Base-by-base conservation (phyloP, 2,888 invertebrate genomes). In the Cryptus armator region DNA sequence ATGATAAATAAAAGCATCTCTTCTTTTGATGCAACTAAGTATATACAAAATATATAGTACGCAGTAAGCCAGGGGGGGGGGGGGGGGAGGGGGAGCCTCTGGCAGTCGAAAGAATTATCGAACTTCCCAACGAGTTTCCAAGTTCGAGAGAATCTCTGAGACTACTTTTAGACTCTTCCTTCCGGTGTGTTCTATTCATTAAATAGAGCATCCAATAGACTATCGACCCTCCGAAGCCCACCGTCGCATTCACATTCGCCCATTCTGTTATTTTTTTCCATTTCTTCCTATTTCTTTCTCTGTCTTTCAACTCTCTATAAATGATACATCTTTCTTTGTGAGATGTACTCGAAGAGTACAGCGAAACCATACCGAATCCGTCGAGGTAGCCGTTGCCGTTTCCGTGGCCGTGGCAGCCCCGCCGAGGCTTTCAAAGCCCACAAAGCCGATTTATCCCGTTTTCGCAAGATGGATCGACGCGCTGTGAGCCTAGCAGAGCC, bases 391-490 rank as follows among this genome's bases (percentile, higher is more conserved):
- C 62, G 75, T 72, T 24, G 56, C 67, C 53, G 64, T 71, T 75
- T 62, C 66, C 67, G 62, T 51, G 74, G 56, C 64, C 80, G 64
- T 79, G 51, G 51, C 62, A n/a, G 37, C 59, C 16, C 48, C 12
- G 68, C 56, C n/a, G 70, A 44, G 67, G 87, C 83, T 84, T 86
- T 82, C 86, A 85, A 83, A 85, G 78, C 83, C 75, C 86, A 84
- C 87, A 86, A 86, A 87, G 87, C 87, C 81, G 81, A 83, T 84
- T 81, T 81, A 85, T 85, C 84, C 85, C 80, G 84, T 70, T 86
- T 87, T 86, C 83, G 81, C 79, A 86, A 87, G 87, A 87, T 86
- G 86, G 86, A 87, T 87, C 81, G 85, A 83, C 77, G 72, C 62
- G 62, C 67, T 62, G 81, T 83, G 79, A 83, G 68, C 83, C 72